Evolutionary conservation across 2,888 invertebrate species (phyloP).

Genomic region (Drosophila atroscutellata): DNA sequence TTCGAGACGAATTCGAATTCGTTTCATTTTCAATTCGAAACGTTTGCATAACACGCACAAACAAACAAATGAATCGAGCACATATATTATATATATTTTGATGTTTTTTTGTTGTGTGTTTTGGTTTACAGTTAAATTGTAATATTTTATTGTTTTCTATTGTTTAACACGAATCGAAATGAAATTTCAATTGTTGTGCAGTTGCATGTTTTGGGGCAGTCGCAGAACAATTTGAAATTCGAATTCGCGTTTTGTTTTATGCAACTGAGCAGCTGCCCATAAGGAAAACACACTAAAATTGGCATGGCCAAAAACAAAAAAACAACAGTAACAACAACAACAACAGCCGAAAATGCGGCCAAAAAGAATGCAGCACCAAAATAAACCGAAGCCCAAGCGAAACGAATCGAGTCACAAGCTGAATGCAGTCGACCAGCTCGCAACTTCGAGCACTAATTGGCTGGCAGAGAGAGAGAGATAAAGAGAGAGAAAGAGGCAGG

Average conservation of each 20-base stretch:
- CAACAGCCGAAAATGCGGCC: conserved; percentile 65
- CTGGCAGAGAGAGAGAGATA: conserved; percentile 34
- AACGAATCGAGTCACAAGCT: conserved; percentile 51
- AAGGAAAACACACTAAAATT: conserved; percentile 49
- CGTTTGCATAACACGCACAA: conserved; percentile 78
- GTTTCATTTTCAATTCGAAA: conserved; percentile 44
- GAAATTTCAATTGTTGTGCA: conserved; percentile 2
- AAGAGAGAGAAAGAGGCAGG: conserved; percentile 1
- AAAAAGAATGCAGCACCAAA: conserved; percentile 77
- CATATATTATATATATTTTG: conserved; percentile 9
- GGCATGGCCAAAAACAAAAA: conserved; percentile 53
- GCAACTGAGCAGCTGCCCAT: conserved; percentile 65
- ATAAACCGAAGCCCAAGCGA: conserved; percentile 70
- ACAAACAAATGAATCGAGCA: conserved; percentile 40
- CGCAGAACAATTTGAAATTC: conserved; percentile 46
- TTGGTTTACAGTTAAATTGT: conserved; percentile 10
- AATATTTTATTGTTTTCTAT: conserved; percentile 34
- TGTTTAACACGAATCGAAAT: not conserved
- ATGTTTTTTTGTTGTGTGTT: not conserved
- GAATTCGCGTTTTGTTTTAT: conserved; percentile 65
- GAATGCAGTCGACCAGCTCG: conserved; percentile 55
- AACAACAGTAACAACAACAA: conserved; percentile 28
- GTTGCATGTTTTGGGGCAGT: conserved; percentile 23
- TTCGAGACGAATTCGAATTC: conserved; percentile 36
- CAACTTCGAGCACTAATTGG: conserved; percentile 59